Evolutionary conservation across 2,113 vertebrate genomes (phyloP).

Genomic region (Nematolebias whitei): DNA sequence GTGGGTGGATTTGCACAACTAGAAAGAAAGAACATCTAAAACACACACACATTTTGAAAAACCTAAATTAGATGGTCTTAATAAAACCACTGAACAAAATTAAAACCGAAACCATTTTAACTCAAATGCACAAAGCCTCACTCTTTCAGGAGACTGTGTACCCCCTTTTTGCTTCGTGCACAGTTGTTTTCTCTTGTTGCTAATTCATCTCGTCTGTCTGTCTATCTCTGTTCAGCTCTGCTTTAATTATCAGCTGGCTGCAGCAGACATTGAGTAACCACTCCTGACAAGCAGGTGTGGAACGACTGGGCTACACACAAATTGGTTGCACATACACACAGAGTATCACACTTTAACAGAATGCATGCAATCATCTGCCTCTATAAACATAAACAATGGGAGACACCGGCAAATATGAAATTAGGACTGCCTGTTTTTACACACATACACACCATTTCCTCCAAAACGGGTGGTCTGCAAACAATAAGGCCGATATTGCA

Average conservation of each 20-base stretch:
- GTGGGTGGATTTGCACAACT: slow-evolving; percentile 53
- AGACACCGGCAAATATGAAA: slow-evolving; percentile 49
- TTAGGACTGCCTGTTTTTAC: slow-evolving; percentile 5
- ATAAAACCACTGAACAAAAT: slow-evolving; percentile 14
- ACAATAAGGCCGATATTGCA: slow-evolving; percentile 38
- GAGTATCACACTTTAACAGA: slow-evolving; percentile 9
- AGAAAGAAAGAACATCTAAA: slow-evolving; percentile 1
- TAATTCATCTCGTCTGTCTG: slow-evolving; percentile 37
- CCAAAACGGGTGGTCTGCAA: slow-evolving; percentile 28
- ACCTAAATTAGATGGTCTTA: slow-evolving; percentile 25
- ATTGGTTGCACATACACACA: neutral
- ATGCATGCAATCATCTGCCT: slow-evolving; percentile 39
- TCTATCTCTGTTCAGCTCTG: slow-evolving; percentile 28
- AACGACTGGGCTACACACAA: slow-evolving; percentile 32
- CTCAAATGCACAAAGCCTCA: neutral
- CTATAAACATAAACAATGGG: slow-evolving; percentile 62
- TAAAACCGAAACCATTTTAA: slow-evolving; percentile 18
- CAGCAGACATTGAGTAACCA: slow-evolving; percentile 37
- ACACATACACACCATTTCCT: neutral
- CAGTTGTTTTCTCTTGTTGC: slow-evolving; percentile 32
- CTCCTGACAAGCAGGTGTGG: slow-evolving; percentile 61
- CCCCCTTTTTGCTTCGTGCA: slow-evolving; percentile 37
- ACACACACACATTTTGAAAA: neutral
- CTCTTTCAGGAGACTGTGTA: slow-evolving; percentile 1
- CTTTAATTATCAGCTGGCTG: slow-evolving; percentile 61